Conservation (phyloP, 2,888 invertebrate species). For the Leucophenga montana region DNA sequence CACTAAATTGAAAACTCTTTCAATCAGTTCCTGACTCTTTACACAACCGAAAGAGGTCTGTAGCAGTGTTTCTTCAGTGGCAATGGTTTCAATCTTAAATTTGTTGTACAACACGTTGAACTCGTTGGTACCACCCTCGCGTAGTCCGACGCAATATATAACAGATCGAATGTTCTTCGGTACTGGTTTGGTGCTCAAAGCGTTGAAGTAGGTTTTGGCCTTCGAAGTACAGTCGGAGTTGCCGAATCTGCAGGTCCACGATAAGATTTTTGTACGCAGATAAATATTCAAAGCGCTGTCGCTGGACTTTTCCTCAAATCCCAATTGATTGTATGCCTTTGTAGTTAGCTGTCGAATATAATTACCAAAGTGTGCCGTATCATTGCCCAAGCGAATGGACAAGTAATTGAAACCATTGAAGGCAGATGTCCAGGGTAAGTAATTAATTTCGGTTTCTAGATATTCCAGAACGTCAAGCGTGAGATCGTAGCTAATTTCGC, state of each 20-base stretch:
- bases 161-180: constrained; percentile 79
- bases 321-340: constrained; percentile 74
- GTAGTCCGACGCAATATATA: constrained; percentile 85
- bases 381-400: constrained; percentile 61
- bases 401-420: constrained; percentile 73
- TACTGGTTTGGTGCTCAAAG: constrained; percentile 61
- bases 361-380: constrained; percentile 54
- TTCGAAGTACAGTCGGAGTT: constrained; percentile 76
- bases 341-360: constrained; percentile 74
- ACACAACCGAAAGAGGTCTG: constrained; percentile 82
- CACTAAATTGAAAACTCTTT: constrained; percentile 74
- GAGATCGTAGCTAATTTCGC: constrained; percentile 76
- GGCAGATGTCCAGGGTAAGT: constrained; percentile 86
- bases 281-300: constrained; percentile 77
- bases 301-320: constrained; percentile 70
- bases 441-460: constrained; percentile 79
- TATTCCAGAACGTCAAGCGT: constrained; percentile 81
- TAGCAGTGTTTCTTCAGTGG: constrained; percentile 80
- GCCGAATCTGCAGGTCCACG: constrained; percentile 79
- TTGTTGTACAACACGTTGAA: constrained; percentile 80
- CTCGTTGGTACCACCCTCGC: constrained; percentile 77
- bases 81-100: constrained; percentile 77
- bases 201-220: constrained; percentile 71
- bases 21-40: constrained; percentile 74
- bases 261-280: constrained; percentile 77